Evolutionary conservation across 2,888 invertebrate species (phyloP).

Genomic region (Drosophila suboccidentalis): DNA sequence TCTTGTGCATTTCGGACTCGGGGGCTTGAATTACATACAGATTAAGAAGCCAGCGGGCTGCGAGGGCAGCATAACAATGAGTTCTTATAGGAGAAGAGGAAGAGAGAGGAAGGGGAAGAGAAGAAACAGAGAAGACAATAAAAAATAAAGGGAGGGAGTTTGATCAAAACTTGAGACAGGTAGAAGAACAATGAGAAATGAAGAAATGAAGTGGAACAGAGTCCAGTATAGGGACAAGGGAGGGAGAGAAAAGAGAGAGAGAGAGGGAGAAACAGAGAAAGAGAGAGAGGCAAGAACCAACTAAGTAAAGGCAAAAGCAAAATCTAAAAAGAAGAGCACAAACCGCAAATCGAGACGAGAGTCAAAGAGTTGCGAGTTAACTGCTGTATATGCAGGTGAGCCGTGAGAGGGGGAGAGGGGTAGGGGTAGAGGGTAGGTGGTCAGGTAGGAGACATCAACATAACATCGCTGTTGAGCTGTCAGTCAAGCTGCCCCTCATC

Average conservation of each 20-base stretch:
- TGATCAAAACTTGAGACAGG: conserved; percentile 11
- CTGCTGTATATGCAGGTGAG: conserved; percentile 21
- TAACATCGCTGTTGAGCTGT: conserved; percentile 50
- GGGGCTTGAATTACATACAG: conserved; percentile 59
- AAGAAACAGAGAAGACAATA: background rate
- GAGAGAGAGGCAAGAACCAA: background rate
- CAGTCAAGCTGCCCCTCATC: conserved; percentile 54
- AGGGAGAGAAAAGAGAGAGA: background rate
- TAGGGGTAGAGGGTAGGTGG: background rate
- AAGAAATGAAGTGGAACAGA: conserved; percentile 69
- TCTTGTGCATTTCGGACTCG: conserved; percentile 30
- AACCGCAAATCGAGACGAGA: conserved; percentile 40
- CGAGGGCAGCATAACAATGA: conserved; percentile 47
- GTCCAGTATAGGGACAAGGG: no score
- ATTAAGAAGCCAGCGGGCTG: conserved; percentile 39
- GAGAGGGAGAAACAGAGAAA: background rate
- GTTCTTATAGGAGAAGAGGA: background rate
- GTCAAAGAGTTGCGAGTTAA: conserved; percentile 40
- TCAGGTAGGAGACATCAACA: conserved; percentile 35
- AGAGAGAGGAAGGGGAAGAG: background rate
- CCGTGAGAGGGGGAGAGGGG: conserved; percentile 14
- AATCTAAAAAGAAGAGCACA: conserved; percentile 12
- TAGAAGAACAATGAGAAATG: conserved; percentile 58
- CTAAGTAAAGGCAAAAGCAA: conserved; percentile 12
- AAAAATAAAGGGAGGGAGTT: background rate